phyloP scores from a whole-genome alignment of 1,140 invertebrate species.

The Atta texana region DNA sequence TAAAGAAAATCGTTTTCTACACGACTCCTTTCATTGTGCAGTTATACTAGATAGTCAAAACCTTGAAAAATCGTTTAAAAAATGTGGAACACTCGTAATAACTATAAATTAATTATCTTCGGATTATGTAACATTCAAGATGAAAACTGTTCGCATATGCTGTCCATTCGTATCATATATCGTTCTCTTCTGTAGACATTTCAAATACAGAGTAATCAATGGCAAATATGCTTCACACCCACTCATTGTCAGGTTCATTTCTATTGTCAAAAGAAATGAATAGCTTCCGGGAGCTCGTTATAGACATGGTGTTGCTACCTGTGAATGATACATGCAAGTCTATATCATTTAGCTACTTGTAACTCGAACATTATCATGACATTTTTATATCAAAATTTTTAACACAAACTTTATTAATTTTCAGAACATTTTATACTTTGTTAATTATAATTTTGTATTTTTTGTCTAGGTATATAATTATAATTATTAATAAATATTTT shows the following conservation, averaged over 20 bases:
- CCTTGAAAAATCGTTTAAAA: neutral
- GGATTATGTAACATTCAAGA: slow-evolving; percentile 2
- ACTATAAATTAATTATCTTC: slow-evolving; percentile 4
- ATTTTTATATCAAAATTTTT: slow-evolving; percentile 6
- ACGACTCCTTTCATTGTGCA: neutral
- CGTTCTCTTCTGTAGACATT: neutral
- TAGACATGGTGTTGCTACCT: neutral
- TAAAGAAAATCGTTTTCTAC: neutral
- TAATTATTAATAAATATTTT: slow-evolving; percentile 4
- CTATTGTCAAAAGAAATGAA: slow-evolving; percentile 13
- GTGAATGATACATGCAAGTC: neutral
- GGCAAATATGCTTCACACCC: slow-evolving; percentile 21
- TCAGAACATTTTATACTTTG: neutral
- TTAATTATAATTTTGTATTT: neutral
- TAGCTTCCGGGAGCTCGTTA: slow-evolving; percentile 17
- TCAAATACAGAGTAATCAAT: slow-evolving; percentile 19
- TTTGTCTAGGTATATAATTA: neutral
- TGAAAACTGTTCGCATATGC: neutral
- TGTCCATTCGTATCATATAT: neutral
- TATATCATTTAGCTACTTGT: neutral
- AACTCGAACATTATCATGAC: neutral
- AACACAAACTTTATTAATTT: neutral
- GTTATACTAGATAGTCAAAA: neutral
- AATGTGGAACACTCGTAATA: neutral
- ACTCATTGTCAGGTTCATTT: neutral